Base-by-base conservation (phyloP, 1,140 invertebrate species). In the Steinernema khuongi region DNA sequence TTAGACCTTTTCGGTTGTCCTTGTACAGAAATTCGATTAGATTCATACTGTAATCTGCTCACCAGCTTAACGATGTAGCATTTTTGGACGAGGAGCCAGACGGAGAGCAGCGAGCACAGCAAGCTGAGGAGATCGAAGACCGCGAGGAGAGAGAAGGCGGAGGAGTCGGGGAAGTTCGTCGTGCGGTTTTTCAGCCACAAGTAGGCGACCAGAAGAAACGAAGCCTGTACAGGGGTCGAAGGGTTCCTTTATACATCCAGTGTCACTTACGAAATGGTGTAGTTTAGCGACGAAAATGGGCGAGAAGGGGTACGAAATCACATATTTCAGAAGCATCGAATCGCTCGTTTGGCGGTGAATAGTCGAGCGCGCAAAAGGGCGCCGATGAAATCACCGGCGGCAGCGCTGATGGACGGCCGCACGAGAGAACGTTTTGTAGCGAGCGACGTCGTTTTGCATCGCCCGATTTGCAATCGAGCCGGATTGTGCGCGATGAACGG, bases 261-360 rank as follows among this genome's bases (percentile, higher is more conserved):
- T 11, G 36, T 41, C 36, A 41, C 50, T 60, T 26, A 60, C 50
- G 22, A 60, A 60, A 60, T 60, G 50, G 50, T 60, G 50, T 17
- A 60, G 14, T 60, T 60, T 60, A 22, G 50, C 50, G 50, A 60
- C 50, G 19, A 60, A 60, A 14, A 60, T 60, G 4, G 50, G 50
- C 11, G 50, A 60, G 22, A 60, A 60, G 7, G 50, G 50, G 26
- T 60, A 60, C 50, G 50, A 60, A 60, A 60, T 60, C 19, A 60
- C 50, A 22, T 60, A 60, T 22, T 60, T 60, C 50, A 60, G 22
- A 26, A 60, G 22, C 50, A 60, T 60, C 50, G 50, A 60, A n/a
- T 60, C 50, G 11, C 50, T 60, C 50, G 50, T 60, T 60, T 60
- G 14, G 50, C 26, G 50, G 4, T 60, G 50, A 60, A 60, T 60